Conservation (phyloP, 2,888 invertebrate species). For the Pollenia angustigena region DNA sequence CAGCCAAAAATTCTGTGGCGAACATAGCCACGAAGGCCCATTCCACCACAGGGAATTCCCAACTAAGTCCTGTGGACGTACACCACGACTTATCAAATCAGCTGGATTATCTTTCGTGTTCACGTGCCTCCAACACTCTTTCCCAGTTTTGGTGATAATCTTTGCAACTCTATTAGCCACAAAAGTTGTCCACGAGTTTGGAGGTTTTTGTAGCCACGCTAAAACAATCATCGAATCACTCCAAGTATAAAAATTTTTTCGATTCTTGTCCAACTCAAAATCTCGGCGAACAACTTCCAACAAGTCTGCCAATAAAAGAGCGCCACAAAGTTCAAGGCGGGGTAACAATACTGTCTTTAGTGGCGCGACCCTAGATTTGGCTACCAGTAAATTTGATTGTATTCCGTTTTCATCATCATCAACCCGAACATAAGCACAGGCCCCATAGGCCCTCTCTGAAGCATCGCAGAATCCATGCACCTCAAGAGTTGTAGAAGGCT, state of each 20-base stretch:
- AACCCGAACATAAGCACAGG: conserved; percentile 1
- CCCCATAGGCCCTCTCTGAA: conserved; percentile 42
- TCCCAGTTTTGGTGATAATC: conserved; percentile 26
- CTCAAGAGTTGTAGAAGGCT: background rate
- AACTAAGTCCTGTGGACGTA: conserved; percentile 15
- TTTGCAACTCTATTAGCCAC: conserved; percentile 39
- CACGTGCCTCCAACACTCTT: conserved; percentile 30
- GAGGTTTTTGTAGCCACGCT: conserved; percentile 32
- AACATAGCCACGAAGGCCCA: background rate
- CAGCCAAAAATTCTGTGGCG: background rate
- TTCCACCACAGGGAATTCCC: conserved; percentile 13
- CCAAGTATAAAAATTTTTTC: background rate
- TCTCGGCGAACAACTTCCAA: background rate
- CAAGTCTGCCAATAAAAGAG: background rate
- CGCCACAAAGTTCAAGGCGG: background rate
- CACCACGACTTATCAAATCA: conserved; percentile 39
- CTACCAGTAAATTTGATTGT: conserved; percentile 7
- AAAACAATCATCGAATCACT: background rate
- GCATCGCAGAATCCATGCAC: conserved; percentile 66
- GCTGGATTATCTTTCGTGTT: conserved; percentile 32
- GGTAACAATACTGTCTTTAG: background rate
- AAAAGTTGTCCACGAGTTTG: background rate
- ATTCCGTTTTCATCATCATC: background rate
- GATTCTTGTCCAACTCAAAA: background rate
- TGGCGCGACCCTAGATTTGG: conserved; percentile 5